phyloP scores from a whole-genome alignment of 2,113 vertebrate genomes.

The Nyctereutes procyonoides region DNA sequence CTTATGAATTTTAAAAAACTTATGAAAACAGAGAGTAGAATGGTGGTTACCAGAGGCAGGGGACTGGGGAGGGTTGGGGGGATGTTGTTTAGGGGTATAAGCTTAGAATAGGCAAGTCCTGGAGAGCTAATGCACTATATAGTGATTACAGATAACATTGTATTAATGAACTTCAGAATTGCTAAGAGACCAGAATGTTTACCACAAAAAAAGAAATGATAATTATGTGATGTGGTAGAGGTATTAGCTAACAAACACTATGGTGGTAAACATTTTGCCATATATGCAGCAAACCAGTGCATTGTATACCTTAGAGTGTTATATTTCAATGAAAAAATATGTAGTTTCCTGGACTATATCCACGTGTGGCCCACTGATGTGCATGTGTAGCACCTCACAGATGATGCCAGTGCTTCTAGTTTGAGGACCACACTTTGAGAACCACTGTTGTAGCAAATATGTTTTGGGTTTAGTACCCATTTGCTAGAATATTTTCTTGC shows the following conservation, averaged over 20 bases:
- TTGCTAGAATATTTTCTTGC: slow-evolving; percentile 29
- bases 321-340: background rate
- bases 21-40: background rate
- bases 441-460: background rate
- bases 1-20: background rate
- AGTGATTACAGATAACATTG: background rate
- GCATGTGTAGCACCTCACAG: background rate
- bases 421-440: background rate
- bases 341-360: background rate
- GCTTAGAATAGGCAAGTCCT: background rate
- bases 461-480: background rate
- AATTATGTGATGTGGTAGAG: background rate
- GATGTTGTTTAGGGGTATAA: background rate
- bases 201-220: background rate
- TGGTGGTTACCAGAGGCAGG: background rate
- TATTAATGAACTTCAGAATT: background rate
- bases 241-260: background rate
- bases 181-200: background rate
- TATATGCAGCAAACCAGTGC: background rate
- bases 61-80: background rate
- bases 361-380: background rate
- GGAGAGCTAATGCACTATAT: background rate
- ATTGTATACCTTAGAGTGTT: background rate
- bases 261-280: background rate
- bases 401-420: background rate